Base-by-base conservation (phyloP, 2,113 vertebrate genomes). In the Tursiops truncatus region DNA sequence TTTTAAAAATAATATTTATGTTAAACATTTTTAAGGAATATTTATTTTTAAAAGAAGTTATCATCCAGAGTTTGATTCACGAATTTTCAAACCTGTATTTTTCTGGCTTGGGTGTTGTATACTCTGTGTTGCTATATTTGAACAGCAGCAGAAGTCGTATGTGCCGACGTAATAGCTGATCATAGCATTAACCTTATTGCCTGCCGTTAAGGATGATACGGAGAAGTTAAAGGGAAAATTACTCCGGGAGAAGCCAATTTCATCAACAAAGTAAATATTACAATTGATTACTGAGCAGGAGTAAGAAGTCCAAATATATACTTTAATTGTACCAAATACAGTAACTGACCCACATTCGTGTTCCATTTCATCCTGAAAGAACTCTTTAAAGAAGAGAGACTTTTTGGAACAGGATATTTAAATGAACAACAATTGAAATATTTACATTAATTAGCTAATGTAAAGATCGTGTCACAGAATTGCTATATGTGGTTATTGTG, bases 171-270 rank as follows among this genome's bases (percentile, higher is more conserved):
- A 76, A 63, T 94, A 97, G 96, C 71, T 85, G 95, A 81, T 31
- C 80, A 96, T 80, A 92, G 60, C 94, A 87, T 97, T 97, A 93
- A 89, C 93, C 62, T 96, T 96, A 70, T 53, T 97, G 89, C 95
- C 73, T 94, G 18, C 87, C 82, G 47, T 80, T 96, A 50, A 97
- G 82, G 95, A 81, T 62, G 53, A 41, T 58, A 96, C 36, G 3
- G 76, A 58, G 36, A 77, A 92, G 80, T 96, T 97, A 91, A 97
- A 96, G 90, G 63, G 93, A 82, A 97, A 98, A 96, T 95, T 88
- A 47, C 86, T 87, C 71, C 0, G 63, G 92, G 90, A 94, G 94
- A 96, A 97, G 56, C 25, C 74, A 58, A 93, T 95, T 82, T 63
- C 26, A 53, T 70, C 38, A 87, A 81, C 90, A 96, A 79, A 89